A percentile compares a stretch with the other conserved stretches of the same genome.
phyloP scores from a whole-genome alignment of 2,113 vertebrate species.

The Sterna hirundo region DNA sequence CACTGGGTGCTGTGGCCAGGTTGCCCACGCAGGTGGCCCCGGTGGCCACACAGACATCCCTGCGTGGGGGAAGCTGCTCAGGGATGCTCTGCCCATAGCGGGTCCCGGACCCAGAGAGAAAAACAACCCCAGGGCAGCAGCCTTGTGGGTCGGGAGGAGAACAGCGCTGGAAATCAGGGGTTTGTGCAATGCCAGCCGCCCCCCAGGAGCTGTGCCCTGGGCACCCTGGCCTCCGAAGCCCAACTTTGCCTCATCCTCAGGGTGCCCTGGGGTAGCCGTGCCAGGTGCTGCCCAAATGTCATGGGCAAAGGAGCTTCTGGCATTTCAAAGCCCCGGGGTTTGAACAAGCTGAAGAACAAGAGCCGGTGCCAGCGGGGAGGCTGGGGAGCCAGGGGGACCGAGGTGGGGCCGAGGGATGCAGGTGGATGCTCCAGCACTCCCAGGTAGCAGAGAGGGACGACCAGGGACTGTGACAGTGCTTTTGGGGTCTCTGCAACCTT shows the following conservation, averaged over 20 bases:
- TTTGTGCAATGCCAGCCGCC: neutral
- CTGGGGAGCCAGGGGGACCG: neutral
- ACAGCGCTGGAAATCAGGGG: neutral
- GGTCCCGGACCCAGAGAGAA: neutral
- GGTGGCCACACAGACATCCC: rapidly evolving
- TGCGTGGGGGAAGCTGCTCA: neutral
- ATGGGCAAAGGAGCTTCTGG: neutral
- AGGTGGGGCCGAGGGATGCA: neutral
- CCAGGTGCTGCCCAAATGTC: neutral
- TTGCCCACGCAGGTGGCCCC: rapidly evolving
- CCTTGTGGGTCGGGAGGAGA: neutral
- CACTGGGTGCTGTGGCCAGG: neutral
- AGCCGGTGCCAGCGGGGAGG: neutral
- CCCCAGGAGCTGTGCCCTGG: neutral
- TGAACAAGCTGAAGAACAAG: neutral
- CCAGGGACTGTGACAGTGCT: rapidly evolving
- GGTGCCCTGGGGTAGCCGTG: neutral
- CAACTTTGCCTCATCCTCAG: neutral
- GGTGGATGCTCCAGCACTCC: neutral
- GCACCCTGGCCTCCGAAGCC: neutral
- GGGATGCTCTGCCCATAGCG: neutral
- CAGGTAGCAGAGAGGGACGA: neutral
- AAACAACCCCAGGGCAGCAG: neutral
- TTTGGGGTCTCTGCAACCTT: neutral
- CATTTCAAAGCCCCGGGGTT: neutral